A percentile compares a stretch with the other conserved stretches of the same genome.
phyloP scores from a whole-genome alignment of 2,888 invertebrate genomes.

The Pterostichus niger region DNA sequence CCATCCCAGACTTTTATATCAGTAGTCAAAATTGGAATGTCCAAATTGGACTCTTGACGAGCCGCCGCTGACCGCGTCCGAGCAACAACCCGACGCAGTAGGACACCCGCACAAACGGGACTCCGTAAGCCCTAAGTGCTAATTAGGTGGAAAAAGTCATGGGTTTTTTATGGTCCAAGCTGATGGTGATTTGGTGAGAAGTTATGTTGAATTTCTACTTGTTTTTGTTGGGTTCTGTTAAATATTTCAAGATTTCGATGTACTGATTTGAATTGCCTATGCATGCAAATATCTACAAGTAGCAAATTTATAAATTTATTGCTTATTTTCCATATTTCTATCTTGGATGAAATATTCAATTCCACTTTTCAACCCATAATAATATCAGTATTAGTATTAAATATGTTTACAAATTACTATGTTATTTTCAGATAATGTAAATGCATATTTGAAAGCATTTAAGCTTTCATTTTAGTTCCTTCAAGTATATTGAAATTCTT shows the following conservation, averaged over 20 bases:
- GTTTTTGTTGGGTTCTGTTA: constrained; percentile 11
- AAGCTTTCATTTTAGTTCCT: background rate
- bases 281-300: constrained; percentile 34
- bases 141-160: constrained; percentile 48
- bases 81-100: background rate
- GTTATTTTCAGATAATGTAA: constrained; percentile 13
- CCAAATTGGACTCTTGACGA: too few relatives aligned
- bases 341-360: constrained; percentile 32
- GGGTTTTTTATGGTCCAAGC: constrained; percentile 28
- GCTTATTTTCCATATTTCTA: constrained; percentile 33
- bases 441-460: constrained; percentile 25
- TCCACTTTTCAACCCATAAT: constrained; percentile 30
- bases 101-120: constrained; percentile 41
- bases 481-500: background rate
- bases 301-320: constrained; percentile 48
- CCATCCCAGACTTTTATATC: too few relatives aligned
- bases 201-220: constrained; percentile 25
- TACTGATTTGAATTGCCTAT: constrained; percentile 1
- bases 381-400: constrained; percentile 34
- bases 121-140: constrained; percentile 37
- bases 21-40: too few relatives aligned
- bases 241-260: constrained; percentile 34
- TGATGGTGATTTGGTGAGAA: constrained; percentile 31
- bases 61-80: too few relatives aligned
- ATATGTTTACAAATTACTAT: constrained; percentile 24